Percentiles rank a stretch among this genome's conserved stretches.
These are phyloP conservation scores for Himalopsyche kuldschensis DNA, from an alignment of 2,888 invertebrate genomes.

Conservation along the genomic window DNA sequence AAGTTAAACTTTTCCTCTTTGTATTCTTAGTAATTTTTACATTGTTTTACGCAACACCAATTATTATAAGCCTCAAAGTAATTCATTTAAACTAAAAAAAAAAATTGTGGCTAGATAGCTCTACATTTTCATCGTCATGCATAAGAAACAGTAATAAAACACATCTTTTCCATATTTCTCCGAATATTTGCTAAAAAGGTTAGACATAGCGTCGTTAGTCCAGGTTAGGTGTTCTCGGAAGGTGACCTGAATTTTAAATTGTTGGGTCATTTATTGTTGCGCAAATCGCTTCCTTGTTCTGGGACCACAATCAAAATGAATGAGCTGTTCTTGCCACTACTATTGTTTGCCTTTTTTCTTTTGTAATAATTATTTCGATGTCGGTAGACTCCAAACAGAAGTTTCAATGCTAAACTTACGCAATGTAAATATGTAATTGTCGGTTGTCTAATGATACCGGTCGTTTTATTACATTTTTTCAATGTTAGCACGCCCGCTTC, in stretches of 20 bases:
- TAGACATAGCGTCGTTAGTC: neutral
- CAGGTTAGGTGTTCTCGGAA: neutral
- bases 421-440: neutral
- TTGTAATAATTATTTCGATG: neutral
- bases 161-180: neutral
- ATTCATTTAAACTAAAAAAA: neutral
- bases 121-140: neutral
- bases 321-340: neutral
- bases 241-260: constrained; percentile 3
- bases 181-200: neutral
- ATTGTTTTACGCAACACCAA: no score
- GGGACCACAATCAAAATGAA: neutral
- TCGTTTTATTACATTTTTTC: neutral
- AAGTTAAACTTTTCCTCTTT: no score
- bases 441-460: neutral
- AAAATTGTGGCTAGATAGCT: neutral
- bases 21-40: no score
- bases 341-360: neutral
- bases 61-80: no score
- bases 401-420: neutral
- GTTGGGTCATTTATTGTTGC: neutral
- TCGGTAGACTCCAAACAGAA: neutral
- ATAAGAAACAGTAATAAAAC: neutral
- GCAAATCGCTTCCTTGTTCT: neutral
- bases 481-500: neutral